phyloP scores from a whole-genome alignment of 2,888 invertebrate species.

The Julus scandinavius region DNA sequence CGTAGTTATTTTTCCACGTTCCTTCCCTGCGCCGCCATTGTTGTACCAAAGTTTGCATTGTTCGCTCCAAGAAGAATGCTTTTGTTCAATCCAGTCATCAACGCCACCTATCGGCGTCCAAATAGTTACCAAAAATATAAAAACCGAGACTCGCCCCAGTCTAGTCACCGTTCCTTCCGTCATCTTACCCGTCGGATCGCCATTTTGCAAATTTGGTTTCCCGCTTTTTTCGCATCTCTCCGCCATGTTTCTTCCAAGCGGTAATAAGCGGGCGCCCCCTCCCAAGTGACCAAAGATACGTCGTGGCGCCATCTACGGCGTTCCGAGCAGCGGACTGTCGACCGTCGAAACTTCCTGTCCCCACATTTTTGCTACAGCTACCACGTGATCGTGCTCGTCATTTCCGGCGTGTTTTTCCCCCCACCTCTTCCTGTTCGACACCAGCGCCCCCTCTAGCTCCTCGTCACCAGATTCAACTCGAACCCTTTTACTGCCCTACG shows the following conservation, averaged over 20 bases:
- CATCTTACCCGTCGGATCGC: not conserved
- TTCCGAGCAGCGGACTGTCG: not conserved
- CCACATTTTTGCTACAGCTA: not conserved
- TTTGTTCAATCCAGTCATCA: constrained; percentile 27
- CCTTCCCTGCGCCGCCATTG: not conserved
- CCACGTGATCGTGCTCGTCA: not conserved
- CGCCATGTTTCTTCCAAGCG: constrained; percentile 23
- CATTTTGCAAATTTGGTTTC: not conserved
- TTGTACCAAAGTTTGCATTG: constrained; percentile 6
- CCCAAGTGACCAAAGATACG: constrained; percentile 6
- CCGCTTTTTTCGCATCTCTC: not conserved
- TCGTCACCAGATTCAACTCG: not conserved
- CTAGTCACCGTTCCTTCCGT: not conserved
- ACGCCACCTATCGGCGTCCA: not conserved
- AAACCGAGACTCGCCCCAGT: not conserved
- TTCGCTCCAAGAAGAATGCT: not conserved
- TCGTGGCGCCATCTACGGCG: not conserved
- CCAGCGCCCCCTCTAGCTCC: not conserved
- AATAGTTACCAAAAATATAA: constrained; percentile 19
- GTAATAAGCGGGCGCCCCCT: not conserved
- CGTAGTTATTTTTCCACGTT: not conserved
- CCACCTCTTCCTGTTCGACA: not conserved
- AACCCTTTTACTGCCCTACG: not conserved
- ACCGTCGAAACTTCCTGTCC: constrained; percentile 3
- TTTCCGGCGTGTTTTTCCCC: not conserved